Conservation (phyloP, 2,113 vertebrate genomes). For the Austrofundulus limnaeus region DNA sequence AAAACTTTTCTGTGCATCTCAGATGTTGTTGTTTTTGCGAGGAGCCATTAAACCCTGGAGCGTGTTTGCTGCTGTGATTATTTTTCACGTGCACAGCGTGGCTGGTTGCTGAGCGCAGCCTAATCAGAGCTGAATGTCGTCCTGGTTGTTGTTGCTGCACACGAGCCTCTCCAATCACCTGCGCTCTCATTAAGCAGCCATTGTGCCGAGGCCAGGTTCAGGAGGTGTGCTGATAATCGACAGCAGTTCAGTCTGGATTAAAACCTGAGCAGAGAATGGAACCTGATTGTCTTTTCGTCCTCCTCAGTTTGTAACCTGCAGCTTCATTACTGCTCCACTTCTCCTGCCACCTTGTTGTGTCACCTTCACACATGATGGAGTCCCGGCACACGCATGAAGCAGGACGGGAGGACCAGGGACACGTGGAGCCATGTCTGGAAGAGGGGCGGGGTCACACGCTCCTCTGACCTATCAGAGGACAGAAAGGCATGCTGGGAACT, state of each 20-base stretch:
- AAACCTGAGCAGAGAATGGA: constrained; percentile 44
- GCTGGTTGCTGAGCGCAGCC: constrained; percentile 12
- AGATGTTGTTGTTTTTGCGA: neutral
- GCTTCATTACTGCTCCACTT: constrained; percentile 18
- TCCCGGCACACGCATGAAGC: constrained; percentile 7
- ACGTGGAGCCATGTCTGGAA: neutral
- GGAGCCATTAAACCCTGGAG: constrained; percentile 21
- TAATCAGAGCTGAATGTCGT: constrained; percentile 47
- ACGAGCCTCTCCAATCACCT: constrained; percentile 55
- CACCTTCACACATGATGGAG: constrained; percentile 50
- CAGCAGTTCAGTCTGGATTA: constrained; percentile 52
- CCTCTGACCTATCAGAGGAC: constrained; percentile 34
- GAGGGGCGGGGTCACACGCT: neutral
- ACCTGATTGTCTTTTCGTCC: constrained; percentile 58
- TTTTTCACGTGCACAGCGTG: constrained; percentile 9
- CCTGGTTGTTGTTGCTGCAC: constrained; percentile 23
- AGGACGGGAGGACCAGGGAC: neutral
- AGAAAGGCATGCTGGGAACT: constrained; percentile 27
- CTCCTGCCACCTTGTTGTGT: constrained; percentile 32
- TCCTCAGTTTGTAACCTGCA: constrained; percentile 29
- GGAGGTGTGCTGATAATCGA: constrained; percentile 56
- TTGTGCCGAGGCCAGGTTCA: constrained; percentile 48
- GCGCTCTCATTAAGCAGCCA: constrained; percentile 60
- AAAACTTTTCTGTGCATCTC: neutral
- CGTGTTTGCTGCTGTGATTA: constrained; percentile 31